Conservation (phyloP, 1,140 invertebrate species). For the Cyphomyrmex costatus region DNA sequence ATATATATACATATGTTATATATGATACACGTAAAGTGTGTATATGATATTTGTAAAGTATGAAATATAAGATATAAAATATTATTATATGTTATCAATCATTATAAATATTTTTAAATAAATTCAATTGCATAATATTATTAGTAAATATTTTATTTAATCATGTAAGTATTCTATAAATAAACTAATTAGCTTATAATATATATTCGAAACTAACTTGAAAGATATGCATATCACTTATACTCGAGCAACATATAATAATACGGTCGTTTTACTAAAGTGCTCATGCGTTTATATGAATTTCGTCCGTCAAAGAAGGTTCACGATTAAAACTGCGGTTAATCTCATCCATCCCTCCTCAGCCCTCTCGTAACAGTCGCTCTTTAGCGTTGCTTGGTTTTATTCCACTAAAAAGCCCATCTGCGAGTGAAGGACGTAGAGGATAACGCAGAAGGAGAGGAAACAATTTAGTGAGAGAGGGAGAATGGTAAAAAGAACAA, state of each 20-base stretch:
- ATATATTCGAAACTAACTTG: not conserved
- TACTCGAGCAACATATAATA: slow-evolving; percentile 29
- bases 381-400: slow-evolving; percentile 61
- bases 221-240: slow-evolving; percentile 40
- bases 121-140: not conserved
- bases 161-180: not conserved
- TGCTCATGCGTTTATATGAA: slow-evolving; percentile 64
- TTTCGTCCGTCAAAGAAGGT: slow-evolving; percentile 54
- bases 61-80: too few species aligned
- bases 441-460: slow-evolving; percentile 37
- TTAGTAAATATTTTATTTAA: too few species aligned
- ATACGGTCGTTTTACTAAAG: slow-evolving; percentile 57
- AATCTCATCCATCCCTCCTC: slow-evolving; percentile 43
- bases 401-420: slow-evolving; percentile 54
- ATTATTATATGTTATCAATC: not conserved
- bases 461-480: slow-evolving; percentile 23
- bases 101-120: slow-evolving; percentile 14
- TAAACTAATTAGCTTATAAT: slow-evolving; percentile 47
- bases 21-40: not conserved
- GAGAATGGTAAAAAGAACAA: slow-evolving; percentile 34
- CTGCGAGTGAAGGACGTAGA: slow-evolving; percentile 44
- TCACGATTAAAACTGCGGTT: slow-evolving; percentile 67
- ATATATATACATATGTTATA: not conserved
- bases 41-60: not conserved
- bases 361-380: slow-evolving; percentile 40